Conservation (phyloP, 2,797 vertebrate genomes). For the Anableps anableps region DNA sequence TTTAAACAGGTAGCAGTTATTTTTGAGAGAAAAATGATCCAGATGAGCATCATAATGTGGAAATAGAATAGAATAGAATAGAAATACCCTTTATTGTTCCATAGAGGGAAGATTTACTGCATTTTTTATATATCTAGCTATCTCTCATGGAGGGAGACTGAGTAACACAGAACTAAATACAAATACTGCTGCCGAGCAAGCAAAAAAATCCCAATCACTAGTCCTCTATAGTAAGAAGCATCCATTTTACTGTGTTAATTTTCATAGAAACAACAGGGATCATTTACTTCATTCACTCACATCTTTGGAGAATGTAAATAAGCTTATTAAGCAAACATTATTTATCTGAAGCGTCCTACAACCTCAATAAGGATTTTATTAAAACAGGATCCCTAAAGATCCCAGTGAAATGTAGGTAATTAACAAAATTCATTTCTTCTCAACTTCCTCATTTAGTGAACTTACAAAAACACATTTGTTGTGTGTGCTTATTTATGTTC, state of each 20-base stretch:
- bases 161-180: slow-evolving; percentile 69
- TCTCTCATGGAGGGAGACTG: slow-evolving; percentile 51
- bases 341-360: slow-evolving; percentile 51
- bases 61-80: background rate
- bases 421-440: slow-evolving; percentile 26
- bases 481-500: background rate
- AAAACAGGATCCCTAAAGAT: slow-evolving; percentile 32
- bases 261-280: slow-evolving; percentile 76
- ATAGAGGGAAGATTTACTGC: too few species aligned
- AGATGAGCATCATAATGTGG: slow-evolving; percentile 4
- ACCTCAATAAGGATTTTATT: slow-evolving; percentile 53
- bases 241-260: slow-evolving; percentile 44
- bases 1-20: background rate
- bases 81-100: too few species aligned
- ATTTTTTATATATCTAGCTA: slow-evolving; percentile 53
- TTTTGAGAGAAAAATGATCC: slow-evolving; percentile 1
- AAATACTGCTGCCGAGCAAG: slow-evolving; percentile 73
- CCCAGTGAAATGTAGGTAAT: slow-evolving; percentile 33
- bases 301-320: slow-evolving; percentile 73
- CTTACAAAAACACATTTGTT: slow-evolving; percentile 7
- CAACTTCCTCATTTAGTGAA: background rate
- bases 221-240: slow-evolving; percentile 70
- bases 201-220: slow-evolving; percentile 74
- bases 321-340: slow-evolving; percentile 75
- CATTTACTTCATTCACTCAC: slow-evolving; percentile 66